Base-by-base conservation (phyloP, 1,140 invertebrate species). In the Akabosia matsudoensis region DNA sequence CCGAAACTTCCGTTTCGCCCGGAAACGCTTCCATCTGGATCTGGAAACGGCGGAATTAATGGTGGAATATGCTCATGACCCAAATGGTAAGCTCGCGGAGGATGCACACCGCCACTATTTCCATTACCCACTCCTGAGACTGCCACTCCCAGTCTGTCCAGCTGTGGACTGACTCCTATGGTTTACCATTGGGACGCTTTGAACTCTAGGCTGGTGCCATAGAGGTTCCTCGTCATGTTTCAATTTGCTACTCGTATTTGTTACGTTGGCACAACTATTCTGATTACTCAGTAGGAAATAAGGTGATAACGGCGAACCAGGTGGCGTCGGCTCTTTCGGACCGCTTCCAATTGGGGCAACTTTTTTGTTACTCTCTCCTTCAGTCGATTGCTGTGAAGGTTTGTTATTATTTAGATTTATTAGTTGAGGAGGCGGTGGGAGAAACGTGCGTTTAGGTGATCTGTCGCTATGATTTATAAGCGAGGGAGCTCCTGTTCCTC, bases 381-480 rank as follows among this genome's bases (percentile, higher is more conserved):
- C 61, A 28, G 61, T 67, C 24, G 61, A 67, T 30, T 67, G 61
- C 10, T 56, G 54, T 31, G 61, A 73, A 51, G 61, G 61, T 67
- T 67, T 67, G 61, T 67, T 67, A 67, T 67, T 67, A 67, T 67
- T 67, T 67, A 67, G 61, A 31, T 67, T 67, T 67, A 67, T 76
- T 18, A 70, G 70, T 33, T 76, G 70, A 26, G 37, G 37, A 51
- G 70, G 70, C 31, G 37, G 33, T 3, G 33, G 33, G 1, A 72
- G 33, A 72, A 72, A 72, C 3, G 30, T 72, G 10, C 70, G 67
- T 70, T 75, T 75, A 31, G 74, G 74, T 70, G 74, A 70, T 30
- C 61, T 67, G 61, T 67, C 61, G 10, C 14, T 67, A 67, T 67
- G 61, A 67, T 67, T 67, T 67, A 67, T 67, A 30, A 67, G 30